A percentile compares a stretch with the other conserved stretches of the same genome.
These are phyloP conservation scores for Vidua macroura DNA, from an alignment of 2,113 vertebrate genomes.

Conservation along the genomic window DNA sequence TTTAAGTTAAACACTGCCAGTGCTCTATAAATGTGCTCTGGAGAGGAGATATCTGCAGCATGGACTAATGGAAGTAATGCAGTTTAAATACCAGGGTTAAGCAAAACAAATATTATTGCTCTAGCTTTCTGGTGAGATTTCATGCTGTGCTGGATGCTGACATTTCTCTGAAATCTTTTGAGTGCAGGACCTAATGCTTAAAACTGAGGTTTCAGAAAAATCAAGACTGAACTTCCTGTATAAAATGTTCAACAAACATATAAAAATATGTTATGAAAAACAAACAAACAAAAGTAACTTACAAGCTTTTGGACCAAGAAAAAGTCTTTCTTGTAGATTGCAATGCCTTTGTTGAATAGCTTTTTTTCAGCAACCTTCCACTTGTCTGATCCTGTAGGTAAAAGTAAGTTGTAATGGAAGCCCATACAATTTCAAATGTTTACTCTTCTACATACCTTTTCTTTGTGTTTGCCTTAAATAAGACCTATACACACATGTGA, in stretches of 20 bases:
- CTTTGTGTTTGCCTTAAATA: background rate
- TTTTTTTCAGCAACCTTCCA: conserved; percentile 90
- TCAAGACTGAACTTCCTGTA: background rate
- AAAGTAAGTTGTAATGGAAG: background rate
- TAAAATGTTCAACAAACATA: background rate
- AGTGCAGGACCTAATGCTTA: background rate
- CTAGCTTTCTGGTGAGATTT: background rate
- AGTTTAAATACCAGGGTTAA: background rate
- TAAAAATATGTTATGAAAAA: background rate
- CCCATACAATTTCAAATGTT: background rate
- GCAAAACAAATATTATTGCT: background rate
- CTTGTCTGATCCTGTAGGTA: conserved; percentile 85
- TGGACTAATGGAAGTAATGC: background rate
- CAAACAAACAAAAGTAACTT: conserved; percentile 40
- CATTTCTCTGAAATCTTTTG: background rate
- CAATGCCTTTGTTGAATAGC: conserved; percentile 94
- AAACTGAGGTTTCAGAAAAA: background rate
- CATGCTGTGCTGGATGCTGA: background rate
- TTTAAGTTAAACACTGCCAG: background rate
- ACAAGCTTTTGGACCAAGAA: conserved; percentile 98
- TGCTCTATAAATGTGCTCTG: background rate
- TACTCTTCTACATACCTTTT: background rate
- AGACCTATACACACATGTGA: background rate
- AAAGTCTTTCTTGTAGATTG: conserved; percentile 95
- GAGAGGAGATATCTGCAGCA: background rate